Base-by-base conservation (phyloP, 1,140 invertebrate genomes). In the Drosophila pseudoobscura region DNA sequence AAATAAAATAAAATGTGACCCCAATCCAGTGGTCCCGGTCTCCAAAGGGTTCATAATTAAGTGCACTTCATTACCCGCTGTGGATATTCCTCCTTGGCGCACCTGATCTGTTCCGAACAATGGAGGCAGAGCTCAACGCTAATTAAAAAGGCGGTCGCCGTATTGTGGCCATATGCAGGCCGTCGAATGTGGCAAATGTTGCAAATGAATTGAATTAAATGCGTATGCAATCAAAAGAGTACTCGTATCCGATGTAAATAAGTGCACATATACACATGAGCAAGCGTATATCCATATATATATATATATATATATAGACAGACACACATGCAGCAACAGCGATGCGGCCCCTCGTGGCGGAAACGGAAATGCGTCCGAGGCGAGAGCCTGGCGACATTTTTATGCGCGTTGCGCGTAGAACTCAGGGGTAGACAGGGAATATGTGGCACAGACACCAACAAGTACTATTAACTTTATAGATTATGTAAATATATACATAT, bases 181-280 rank as follows among this genome's bases (percentile, higher is more conserved):
- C 29, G 45, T 47, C 20, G 13, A n/a, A 41, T 17, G 49, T 49
- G n/a, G 51, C 54, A 51, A 65, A 66, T 57, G 55, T 41, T 59
- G 49, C 43, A 29, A 78, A 64, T 78, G 61, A 80, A 85, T 87
- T 82, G 65, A 87, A 80, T 85, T 85, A 87, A 85, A 80, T 82
- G 59, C 54, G 55, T 65, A 85, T 70, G 64, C 82, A 87, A 77
- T 87, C 80, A 84, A 50, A 58, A 57, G 59, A 39, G 49, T 39
- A 64, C 51, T 22, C 39, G 55, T 13, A 39, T 39, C 35, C 11
- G 35, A 39, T 39, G 35, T 39, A 39, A 39, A 39, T 39, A 35
- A 35, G 9, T 39, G 11, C 11, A 39, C 26, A 53, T 13, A 20
- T 22, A 20, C 51, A 20, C 46, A 39, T 8, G 24, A 17, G 31